A percentile compares a stretch with the other conserved stretches of the same genome.
Conservation (phyloP, 1,140 invertebrate genomes). For the Brachionus manjavacas region DNA sequence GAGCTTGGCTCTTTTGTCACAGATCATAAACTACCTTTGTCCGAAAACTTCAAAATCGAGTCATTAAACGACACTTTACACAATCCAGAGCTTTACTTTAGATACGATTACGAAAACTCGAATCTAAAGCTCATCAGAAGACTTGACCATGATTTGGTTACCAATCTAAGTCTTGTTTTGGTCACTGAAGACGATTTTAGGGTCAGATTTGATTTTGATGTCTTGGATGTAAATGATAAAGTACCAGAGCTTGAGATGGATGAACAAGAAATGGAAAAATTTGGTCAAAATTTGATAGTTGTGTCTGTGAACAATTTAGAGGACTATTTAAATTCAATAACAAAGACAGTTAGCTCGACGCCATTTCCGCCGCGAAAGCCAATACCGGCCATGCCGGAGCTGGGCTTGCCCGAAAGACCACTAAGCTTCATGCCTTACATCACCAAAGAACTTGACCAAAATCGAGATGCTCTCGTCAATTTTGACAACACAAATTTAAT, state of each 20-base stretch:
- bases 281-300: slow-evolving; percentile 4
- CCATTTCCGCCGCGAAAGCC: not conserved
- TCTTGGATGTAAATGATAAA: slow-evolving; percentile 27
- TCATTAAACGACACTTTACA: not conserved
- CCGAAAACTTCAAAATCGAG: slow-evolving; percentile 10
- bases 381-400: slow-evolving; percentile 34
- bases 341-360: not conserved
- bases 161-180: not conserved
- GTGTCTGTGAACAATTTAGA: not conserved
- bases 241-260: not conserved
- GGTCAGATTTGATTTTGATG: not conserved
- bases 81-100: slow-evolving; percentile 22
- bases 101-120: not conserved
- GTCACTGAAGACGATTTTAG: not conserved
- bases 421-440: not conserved
- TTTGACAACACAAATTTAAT: slow-evolving; percentile 3
- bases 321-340: slow-evolving; percentile 6
- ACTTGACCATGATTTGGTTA: slow-evolving; percentile 14
- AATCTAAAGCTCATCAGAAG: slow-evolving; percentile 3
- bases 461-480: not conserved
- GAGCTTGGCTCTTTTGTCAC: not conserved
- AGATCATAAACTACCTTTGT: not conserved
- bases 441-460: slow-evolving; percentile 11
- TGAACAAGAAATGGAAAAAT: slow-evolving; percentile 32
- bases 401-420: not conserved